Conservation (phyloP, 37 sponge, comb jelly and placozoan genomes). For the Mnemiopsis leidyi region DNA sequence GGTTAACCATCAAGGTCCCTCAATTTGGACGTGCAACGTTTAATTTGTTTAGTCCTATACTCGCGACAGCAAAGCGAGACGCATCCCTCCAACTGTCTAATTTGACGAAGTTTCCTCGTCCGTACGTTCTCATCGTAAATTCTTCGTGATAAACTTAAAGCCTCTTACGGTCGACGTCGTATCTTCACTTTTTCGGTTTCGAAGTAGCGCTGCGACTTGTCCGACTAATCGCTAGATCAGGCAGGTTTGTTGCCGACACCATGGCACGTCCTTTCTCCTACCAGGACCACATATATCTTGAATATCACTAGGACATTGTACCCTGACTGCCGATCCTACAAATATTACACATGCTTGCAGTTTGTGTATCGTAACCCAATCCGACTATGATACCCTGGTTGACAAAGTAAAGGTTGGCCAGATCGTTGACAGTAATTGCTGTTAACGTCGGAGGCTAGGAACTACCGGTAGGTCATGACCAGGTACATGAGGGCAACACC, state of each 20-base stretch:
- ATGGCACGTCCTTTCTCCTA: too few species aligned
- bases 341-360: not conserved
- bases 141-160: not conserved
- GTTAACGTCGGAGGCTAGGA: not conserved
- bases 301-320: too few species aligned
- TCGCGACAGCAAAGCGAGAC: not conserved
- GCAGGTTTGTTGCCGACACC: too few species aligned
- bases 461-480: not conserved
- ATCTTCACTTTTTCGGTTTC: not conserved
- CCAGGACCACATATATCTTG: too few species aligned
- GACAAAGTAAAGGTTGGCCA: not conserved
- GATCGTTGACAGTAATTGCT: not conserved
- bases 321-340: too few species aligned
- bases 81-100: not conserved
- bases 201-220: too few species aligned
- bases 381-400: not conserved
- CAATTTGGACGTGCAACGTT: not conserved
- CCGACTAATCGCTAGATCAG: too few species aligned
- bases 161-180: not conserved
- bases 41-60: not conserved
- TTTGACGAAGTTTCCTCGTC: not conserved
- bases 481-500: not conserved
- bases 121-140: not conserved
- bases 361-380: not conserved
- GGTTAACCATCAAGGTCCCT: not conserved